Base-by-base conservation (phyloP, 2,797 vertebrate genomes). In the Hyperoplus lanceolatus region DNA sequence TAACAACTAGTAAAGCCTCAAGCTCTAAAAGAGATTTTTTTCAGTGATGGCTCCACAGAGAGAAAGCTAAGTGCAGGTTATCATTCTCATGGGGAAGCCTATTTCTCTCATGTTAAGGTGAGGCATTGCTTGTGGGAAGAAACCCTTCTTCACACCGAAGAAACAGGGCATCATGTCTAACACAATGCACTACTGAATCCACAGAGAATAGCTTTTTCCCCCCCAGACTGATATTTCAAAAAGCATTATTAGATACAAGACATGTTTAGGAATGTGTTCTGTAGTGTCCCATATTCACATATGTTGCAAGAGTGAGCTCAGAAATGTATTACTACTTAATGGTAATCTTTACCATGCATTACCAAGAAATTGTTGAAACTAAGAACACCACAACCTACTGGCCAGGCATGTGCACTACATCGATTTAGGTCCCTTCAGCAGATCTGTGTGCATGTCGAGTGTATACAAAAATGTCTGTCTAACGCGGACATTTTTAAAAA, bases 11-110 rank as follows among this genome's bases (percentile, higher is more conserved):
- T 43, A 73, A 75, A 80, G 74, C 77, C 58, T 57, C 49, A 13
- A 80, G 76, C 73, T 70, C 61, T 60, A 14, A 53, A 79, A 70
- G 41, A 4, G 42, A 73, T 65, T 55, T 79, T 80, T 36, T 75
- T 29, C 54, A 75, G 51, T n/a, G 16, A 73, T 53, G 59, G 73
- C 41, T 77, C 72, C 58, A 54, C 71, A 60, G 85, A 83, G 78
- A 67, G 75, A 83, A 87, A 71, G 80, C 79, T 88, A 86, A 91
- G 79, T 85, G 87, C 78, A 85, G 81, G 73, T 91, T 90, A 89
- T 90, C 70, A 80, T 86, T 86, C 90, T 92, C 87, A 78, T 49
- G 79, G 84, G 90, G 82, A 82, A 70, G 56, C 46, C 55, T 58
- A 9, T 78, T 51, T 70, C 55, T 75, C 80, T 56, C 42, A 45